Base-by-base conservation (phyloP, 2,113 vertebrate species). In the Oncorhynchus gorbuscha region DNA sequence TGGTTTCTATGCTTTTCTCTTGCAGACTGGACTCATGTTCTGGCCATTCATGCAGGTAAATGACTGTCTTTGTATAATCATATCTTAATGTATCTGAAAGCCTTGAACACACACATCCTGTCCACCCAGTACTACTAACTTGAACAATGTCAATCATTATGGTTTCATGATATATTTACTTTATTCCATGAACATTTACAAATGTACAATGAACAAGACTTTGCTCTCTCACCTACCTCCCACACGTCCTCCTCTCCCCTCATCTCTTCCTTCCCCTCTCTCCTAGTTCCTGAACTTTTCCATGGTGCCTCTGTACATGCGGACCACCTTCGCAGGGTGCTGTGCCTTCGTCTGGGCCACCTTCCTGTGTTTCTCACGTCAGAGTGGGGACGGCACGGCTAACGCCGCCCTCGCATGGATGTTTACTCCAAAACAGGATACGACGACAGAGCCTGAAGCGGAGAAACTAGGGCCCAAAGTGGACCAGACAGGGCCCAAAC, bases 41-140 rank as follows among this genome's bases (percentile, higher is more conserved):
- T 97, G 96, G 96, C 96, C 96, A 22, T 95, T 97, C 71, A 93
- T 96, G 78, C 97, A 98, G 96, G 96, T 97, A 93, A 94, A 92
- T 8, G 3, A 32, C 18, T 11, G 9, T 62, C 59, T 62, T 62
- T 62, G 59, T 22, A 3, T 62, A 62, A 58, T 22, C n/a, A 2
- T n/a, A 62, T 11, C n/a, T n/a, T 62, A 62, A 6, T 9, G 2
- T 5, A 8, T 62, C 11, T 7, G 59, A 9, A 22, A 24, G 20
- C 7, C 9, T 62, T 62, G 59, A 62, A n/a, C 59, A 62, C 1
- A 11, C 39, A 45, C 39, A 12, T 45, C 1, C 18, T 62, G 9
- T 22, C 18, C 59, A 62, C 3, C 59, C 59, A 62, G 59, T 62
- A 8, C 39, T 11, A 11, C 39, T 45, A 45, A 45, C 39, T 45